phyloP scores from a whole-genome alignment of 2,113 vertebrate genomes.

The Ondatra zibethicus region DNA sequence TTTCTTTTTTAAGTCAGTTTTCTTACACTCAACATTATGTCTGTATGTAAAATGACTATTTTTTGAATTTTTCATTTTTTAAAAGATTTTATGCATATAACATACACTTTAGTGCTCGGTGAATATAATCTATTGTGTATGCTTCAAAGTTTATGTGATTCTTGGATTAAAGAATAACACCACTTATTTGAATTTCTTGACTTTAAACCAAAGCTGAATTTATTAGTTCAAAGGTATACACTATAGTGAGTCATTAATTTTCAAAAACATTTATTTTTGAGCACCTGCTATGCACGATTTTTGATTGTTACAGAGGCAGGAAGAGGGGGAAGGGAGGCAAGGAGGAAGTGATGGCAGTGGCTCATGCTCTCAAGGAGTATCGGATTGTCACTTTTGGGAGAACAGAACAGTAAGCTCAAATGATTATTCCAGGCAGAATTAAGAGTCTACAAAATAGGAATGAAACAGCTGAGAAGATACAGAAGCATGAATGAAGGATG shows the following conservation, averaged over 20 bases:
- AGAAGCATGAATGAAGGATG: not conserved
- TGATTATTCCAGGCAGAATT: constrained; percentile 51
- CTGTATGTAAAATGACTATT: not conserved
- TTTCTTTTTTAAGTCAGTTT: not conserved
- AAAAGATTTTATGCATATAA: not conserved
- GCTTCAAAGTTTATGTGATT: constrained; percentile 8
- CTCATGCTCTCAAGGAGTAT: not conserved
- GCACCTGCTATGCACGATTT: not conserved
- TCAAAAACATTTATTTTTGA: constrained; percentile 35
- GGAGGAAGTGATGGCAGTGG: not conserved
- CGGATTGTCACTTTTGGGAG: not conserved
- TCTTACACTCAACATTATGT: not conserved
- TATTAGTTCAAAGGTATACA: not conserved
- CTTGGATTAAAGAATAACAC: not conserved
- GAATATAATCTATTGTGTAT: not conserved
- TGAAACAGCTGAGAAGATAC: not conserved
- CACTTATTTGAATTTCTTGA: constrained; percentile 5
- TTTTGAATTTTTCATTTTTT: not conserved
- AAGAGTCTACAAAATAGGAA: not conserved
- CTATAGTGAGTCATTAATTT: constrained; percentile 38
- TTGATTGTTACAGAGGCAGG: not conserved
- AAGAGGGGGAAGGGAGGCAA: not conserved
- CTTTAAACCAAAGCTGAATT: not conserved
- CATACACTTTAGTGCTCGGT: not conserved
- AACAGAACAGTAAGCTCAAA: not conserved